Percentiles rank a stretch among this genome's conserved stretches.
Conservation (phyloP, 2,797 vertebrate species). For the Onychomys arenicola region DNA sequence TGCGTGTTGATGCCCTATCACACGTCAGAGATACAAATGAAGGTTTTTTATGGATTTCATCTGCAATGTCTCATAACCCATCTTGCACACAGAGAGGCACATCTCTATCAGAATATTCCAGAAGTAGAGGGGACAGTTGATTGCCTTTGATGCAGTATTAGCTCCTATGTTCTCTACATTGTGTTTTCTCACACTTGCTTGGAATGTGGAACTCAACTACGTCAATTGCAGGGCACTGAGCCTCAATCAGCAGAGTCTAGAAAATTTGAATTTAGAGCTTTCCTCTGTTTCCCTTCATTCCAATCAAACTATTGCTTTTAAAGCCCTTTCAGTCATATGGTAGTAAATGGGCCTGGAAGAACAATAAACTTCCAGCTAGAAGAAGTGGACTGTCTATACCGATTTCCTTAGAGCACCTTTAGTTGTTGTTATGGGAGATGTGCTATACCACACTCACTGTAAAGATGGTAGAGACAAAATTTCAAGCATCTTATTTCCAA, state of each 20-base stretch:
- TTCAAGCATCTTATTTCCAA: not conserved
- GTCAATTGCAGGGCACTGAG: not conserved
- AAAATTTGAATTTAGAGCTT: not conserved
- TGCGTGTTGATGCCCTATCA: not conserved
- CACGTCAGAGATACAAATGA: not conserved
- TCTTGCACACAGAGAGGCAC: not conserved
- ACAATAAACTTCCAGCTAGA: not conserved
- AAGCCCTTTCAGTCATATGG: not conserved
- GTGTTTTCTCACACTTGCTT: not conserved
- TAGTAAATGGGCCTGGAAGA: not conserved
- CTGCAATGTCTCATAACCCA: not conserved
- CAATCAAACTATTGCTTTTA: not conserved
- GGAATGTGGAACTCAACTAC: not conserved
- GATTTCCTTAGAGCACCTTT: not conserved
- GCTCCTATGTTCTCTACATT: not conserved
- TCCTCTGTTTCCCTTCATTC: not conserved
- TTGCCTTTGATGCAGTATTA: not conserved
- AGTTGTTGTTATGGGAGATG: not conserved
- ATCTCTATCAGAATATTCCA: not conserved
- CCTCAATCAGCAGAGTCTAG: not conserved
- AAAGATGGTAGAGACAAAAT: not conserved
- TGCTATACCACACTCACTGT: accelerated
- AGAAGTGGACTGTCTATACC: no score
- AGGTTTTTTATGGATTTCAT: not conserved
- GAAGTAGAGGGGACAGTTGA: not conserved